Percentiles rank a stretch among this genome's conserved stretches.
These are phyloP conservation scores for Lordiphosa clarofinis DNA, from an alignment of 1,140 invertebrate species.

Conservation along the genomic window DNA sequence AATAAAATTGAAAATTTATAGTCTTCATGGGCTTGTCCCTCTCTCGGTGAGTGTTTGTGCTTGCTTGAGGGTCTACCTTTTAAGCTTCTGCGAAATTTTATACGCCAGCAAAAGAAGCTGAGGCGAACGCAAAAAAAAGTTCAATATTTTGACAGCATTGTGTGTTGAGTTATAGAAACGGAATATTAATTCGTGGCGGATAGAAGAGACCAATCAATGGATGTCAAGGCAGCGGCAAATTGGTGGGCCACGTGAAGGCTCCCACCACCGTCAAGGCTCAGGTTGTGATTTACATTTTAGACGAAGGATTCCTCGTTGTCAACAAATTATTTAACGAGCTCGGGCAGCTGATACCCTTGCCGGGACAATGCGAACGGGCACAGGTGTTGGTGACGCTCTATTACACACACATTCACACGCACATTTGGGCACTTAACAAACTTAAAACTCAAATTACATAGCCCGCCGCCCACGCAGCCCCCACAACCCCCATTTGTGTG, in stretches of 20 bases:
- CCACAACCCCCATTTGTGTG: background rate
- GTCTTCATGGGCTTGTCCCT: slow-evolving; percentile 41
- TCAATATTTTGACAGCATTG: slow-evolving; percentile 78
- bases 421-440: slow-evolving; percentile 60
- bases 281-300: slow-evolving; percentile 29
- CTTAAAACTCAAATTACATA: slow-evolving; percentile 69
- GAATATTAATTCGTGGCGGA: slow-evolving; percentile 55
- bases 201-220: slow-evolving; percentile 5
- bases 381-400: slow-evolving; percentile 68
- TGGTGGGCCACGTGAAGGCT: slow-evolving; percentile 27
- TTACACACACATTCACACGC: slow-evolving; percentile 74
- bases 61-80: slow-evolving; percentile 19
- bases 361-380: slow-evolving; percentile 47
- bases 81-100: slow-evolving; percentile 53
- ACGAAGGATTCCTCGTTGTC: slow-evolving; percentile 12
- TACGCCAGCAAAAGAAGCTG: slow-evolving; percentile 4
- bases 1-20: slow-evolving; percentile 76
- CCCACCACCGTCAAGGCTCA: slow-evolving; percentile 2
- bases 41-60: slow-evolving; percentile 3
- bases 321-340: slow-evolving; percentile 60
- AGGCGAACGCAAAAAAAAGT: slow-evolving; percentile 35
- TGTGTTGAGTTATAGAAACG: slow-evolving; percentile 71
- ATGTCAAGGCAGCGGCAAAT: slow-evolving; percentile 19
- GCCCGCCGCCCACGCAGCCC: slow-evolving; percentile 30
- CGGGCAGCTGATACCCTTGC: slow-evolving; percentile 16